Conservation (phyloP, 2,113 vertebrate genomes). For the Callionymus lyra region DNA sequence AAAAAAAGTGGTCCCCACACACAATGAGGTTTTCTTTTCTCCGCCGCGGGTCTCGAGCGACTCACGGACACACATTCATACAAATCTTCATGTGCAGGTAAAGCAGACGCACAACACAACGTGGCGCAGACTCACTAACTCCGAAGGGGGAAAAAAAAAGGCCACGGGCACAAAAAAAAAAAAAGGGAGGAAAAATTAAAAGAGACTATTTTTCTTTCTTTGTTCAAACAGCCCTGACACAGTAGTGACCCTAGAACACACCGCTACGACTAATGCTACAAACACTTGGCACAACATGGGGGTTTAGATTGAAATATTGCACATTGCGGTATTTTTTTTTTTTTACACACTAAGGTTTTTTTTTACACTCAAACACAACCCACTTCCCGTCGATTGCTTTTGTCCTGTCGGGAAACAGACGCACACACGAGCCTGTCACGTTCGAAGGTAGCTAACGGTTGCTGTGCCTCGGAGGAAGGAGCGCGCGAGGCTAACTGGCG, state of each 20-base stretch:
- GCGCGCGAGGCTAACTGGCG: no score
- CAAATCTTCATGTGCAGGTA: slow-evolving; percentile 4
- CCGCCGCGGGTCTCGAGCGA: slow-evolving; percentile 53
- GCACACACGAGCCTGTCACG: no score
- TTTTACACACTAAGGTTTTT: no score
- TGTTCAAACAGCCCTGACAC: slow-evolving; percentile 35
- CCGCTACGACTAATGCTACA: slow-evolving; percentile 40
- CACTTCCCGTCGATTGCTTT: background rate
- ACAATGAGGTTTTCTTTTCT: slow-evolving; percentile 59
- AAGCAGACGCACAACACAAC: background rate
- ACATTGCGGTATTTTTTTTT: slow-evolving; percentile 42
- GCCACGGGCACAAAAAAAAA: slow-evolving; percentile 30
- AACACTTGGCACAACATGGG: slow-evolving; percentile 53
- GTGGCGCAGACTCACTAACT: slow-evolving; percentile 17
- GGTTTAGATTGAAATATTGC: slow-evolving; percentile 43
- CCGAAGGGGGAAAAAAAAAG: no score
- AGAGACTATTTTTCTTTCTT: background rate
- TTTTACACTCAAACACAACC: slow-evolving; percentile 31
- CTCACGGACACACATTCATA: slow-evolving; percentile 11
- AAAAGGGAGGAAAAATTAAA: slow-evolving; percentile 2
- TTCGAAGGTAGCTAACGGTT: no score
- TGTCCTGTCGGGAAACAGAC: no score
- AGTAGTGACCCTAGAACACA: slow-evolving; percentile 24
- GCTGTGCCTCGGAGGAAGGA: no score
- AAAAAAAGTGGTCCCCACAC: slow-evolving; percentile 71